Evolutionary conservation across 2,797 vertebrate species (phyloP).

Genomic region (Muscicapa comitata): DNA sequence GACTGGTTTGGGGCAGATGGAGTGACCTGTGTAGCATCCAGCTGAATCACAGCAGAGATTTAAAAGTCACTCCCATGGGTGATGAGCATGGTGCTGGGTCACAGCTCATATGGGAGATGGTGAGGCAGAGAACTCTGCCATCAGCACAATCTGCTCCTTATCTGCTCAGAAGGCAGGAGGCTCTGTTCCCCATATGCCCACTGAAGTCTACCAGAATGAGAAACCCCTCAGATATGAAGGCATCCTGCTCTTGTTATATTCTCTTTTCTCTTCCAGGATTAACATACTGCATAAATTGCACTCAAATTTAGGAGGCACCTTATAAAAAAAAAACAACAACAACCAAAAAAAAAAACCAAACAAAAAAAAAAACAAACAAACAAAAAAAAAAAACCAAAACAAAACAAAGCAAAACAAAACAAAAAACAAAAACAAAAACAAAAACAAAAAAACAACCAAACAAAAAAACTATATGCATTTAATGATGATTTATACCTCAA

Average conservation of each 20-base stretch:
- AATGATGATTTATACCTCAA: not conserved
- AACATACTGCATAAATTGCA: not conserved
- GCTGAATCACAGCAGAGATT: not conserved
- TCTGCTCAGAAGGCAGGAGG: not conserved
- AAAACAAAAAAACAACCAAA: no score
- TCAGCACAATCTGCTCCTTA: constrained; percentile 7
- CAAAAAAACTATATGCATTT: not conserved
- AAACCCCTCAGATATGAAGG: not conserved
- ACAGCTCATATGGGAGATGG: not conserved
- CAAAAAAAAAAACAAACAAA: no score
- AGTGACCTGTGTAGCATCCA: not conserved
- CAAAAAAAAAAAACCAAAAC: not conserved
- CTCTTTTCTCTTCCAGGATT: not conserved
- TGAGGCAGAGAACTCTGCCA: not conserved
- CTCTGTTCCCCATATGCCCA: not conserved
- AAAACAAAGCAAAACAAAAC: not conserved
- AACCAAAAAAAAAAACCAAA: no score
- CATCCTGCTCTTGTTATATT: not conserved
- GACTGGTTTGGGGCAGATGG: not conserved
- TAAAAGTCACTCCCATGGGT: not conserved
- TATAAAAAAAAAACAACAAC: not conserved
- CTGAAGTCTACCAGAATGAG: not conserved
- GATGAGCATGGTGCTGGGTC: not conserved
- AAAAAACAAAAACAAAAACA: no score
- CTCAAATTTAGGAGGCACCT: not conserved